Base-by-base conservation (phyloP, 2,888 invertebrate species). In the Chorisops tibialis region DNA sequence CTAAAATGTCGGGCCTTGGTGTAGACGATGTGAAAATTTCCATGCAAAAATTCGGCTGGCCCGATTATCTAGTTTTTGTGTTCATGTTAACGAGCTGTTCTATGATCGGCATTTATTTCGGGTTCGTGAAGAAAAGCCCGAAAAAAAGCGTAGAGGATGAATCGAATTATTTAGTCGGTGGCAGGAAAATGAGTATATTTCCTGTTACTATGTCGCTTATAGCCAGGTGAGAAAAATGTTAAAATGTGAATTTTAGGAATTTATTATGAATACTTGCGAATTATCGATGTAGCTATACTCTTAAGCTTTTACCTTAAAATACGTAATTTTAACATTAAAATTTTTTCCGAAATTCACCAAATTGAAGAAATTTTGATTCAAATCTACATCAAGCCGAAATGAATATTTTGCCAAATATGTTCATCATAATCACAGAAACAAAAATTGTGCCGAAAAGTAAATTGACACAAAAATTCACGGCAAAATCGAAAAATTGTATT, bases 21-120 rank as follows among this genome's bases (percentile, higher is more conserved):
- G 75, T 79, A 49, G 72, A 76, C 37, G 77, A 79, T 68, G 71
- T 79, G 59, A 73, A 76, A 56, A 68, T 71, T 47, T 73, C 82
- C 51, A 78, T 87, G 77, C 86, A 86, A 70, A 82, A 80, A 67
- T 89, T 89, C 70, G 84, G 85, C 12, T 84, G 85, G 82, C 81
- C 81, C 54, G 93, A 93, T 74, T 93, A 93, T 77, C 72, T 86
- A 1, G 87, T 93, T 67, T 93, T 93, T 75, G 81, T 84, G 61
- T 71, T 83, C 1, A 91, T 92, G 91, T 77, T 93, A 69, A 79
- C 85, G 12, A 81, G 88, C 38, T 93, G 91, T 75, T 86, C 91
- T 1, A 78, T 82, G 11, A 87, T 93, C 48, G 93, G 93, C 0
- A 76, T 93, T n/a, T 91, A 89, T 73, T 93, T 89, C 78, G 92